A percentile compares a stretch with the other conserved stretches of the same genome.
Evolutionary conservation across 2,113 vertebrate genomes (phyloP).

Genomic region (Coryphaenoides rupestris): DNA sequence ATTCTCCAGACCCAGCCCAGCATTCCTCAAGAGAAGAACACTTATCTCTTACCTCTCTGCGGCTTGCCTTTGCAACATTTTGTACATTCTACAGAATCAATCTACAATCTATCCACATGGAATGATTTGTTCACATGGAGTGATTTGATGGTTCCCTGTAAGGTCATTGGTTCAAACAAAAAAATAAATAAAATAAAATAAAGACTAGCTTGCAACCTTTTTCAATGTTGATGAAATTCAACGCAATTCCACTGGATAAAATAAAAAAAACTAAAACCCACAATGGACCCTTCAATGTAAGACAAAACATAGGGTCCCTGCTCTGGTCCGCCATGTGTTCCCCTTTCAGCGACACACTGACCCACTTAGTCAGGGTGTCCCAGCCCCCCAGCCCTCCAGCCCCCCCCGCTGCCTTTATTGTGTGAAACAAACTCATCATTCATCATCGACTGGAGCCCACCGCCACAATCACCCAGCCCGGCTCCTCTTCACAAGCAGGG

Average conservation of each 20-base stretch:
- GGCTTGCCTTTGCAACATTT: slow-evolving; percentile 54
- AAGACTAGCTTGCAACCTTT: slow-evolving; percentile 12
- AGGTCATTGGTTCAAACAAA: neutral
- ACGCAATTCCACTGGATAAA: slow-evolving; percentile 57
- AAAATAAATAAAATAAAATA: slow-evolving; percentile 11
- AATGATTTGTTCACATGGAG: neutral
- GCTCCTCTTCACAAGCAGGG: slow-evolving; percentile 32
- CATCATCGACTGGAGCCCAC: slow-evolving; percentile 73
- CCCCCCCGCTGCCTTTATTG: slow-evolving; percentile 73
- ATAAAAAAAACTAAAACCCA: slow-evolving; percentile 55
- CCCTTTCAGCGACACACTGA: slow-evolving; percentile 68
- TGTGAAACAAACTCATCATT: slow-evolving; percentile 83
- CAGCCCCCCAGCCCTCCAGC: no score
- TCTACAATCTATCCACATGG: slow-evolving; percentile 21
- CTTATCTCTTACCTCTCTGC: slow-evolving; percentile 30
- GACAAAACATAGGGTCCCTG: slow-evolving; percentile 53
- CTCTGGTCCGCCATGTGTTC: slow-evolving; percentile 40
- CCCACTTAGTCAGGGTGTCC: slow-evolving; percentile 70
- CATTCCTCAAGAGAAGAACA: slow-evolving; percentile 54
- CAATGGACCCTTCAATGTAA: slow-evolving; percentile 53
- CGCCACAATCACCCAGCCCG: slow-evolving; percentile 71
- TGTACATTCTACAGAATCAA: slow-evolving; percentile 44
- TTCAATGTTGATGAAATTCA: slow-evolving; percentile 27
- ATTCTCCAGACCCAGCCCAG: slow-evolving; percentile 51
- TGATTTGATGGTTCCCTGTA: neutral